phyloP scores from a whole-genome alignment of 2,888 invertebrate species.

The Carpatolechia fugitivella region DNA sequence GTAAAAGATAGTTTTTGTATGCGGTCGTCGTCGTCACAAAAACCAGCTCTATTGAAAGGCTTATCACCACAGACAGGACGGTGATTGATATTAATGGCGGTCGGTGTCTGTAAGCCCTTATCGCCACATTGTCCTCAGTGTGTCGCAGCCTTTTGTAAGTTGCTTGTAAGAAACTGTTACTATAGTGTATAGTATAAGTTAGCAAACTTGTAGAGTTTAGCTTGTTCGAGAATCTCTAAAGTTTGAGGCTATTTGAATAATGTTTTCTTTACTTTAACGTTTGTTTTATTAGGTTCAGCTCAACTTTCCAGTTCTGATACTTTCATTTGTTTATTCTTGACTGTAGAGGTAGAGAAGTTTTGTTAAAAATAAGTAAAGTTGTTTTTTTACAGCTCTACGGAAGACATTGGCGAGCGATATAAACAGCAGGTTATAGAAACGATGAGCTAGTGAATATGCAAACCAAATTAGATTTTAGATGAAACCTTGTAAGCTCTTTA shows the following conservation, averaged over 20 bases:
- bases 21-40: conserved; percentile 27
- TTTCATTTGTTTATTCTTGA: background rate
- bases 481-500: too few relatives aligned
- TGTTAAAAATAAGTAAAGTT: background rate
- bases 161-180: background rate
- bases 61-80: conserved; percentile 59
- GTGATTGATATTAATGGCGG: conserved; percentile 72
- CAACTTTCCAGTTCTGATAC: background rate
- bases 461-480: too few relatives aligned
- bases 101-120: conserved; percentile 47
- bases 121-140: conserved; percentile 52
- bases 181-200: background rate
- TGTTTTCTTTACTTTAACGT: conserved; percentile 1
- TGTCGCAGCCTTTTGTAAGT: conserved; percentile 31
- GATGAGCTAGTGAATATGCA: too few relatives aligned
- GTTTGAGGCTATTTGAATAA: background rate
- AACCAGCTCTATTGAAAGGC: conserved; percentile 52
- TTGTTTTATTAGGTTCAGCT: background rate
- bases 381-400: background rate
- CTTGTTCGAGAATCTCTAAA: conserved; percentile 13
- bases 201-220: background rate
- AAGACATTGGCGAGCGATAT: too few relatives aligned
- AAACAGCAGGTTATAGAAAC: too few relatives aligned
- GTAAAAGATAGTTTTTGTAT: background rate
- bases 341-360: background rate